Evolutionary conservation across 2,797 vertebrate species (phyloP).

Genomic region (Coregonus ussuriensis): DNA sequence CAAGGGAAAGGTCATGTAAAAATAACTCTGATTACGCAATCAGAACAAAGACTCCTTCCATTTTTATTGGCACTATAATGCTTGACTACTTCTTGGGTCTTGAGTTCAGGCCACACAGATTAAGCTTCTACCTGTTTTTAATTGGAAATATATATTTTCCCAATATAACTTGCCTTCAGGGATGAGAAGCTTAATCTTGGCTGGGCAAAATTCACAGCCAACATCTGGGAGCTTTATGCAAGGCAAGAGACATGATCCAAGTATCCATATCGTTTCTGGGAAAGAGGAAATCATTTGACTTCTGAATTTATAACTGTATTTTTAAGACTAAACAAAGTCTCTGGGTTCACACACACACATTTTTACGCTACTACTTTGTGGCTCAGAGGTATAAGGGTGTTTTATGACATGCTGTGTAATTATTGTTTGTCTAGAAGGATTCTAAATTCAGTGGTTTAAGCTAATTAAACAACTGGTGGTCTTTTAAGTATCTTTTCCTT

Average conservation of each 20-base stretch:
- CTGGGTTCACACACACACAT: background rate
- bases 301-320: background rate
- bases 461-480: background rate
- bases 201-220: background rate
- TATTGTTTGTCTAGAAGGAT: constrained; percentile 1
- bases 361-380: background rate
- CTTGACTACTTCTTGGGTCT: background rate
- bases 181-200: background rate
- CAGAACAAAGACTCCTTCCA: background rate
- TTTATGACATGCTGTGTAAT: background rate
- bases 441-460: background rate
- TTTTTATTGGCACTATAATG: background rate
- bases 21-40: background rate
- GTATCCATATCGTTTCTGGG: background rate
- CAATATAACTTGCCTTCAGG: background rate
- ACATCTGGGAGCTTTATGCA: background rate
- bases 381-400: background rate
- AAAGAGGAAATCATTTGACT: background rate
- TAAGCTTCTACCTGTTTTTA: too few species aligned
- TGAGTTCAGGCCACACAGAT: too few species aligned
- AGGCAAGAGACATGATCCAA: background rate
- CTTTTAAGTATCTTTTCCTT: too few species aligned
- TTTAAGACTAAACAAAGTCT: too few species aligned
- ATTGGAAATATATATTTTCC: too few species aligned
- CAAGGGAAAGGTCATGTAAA: background rate